Conservation (phyloP, 2,797 vertebrate genomes). For the Chromis chromis region DNA sequence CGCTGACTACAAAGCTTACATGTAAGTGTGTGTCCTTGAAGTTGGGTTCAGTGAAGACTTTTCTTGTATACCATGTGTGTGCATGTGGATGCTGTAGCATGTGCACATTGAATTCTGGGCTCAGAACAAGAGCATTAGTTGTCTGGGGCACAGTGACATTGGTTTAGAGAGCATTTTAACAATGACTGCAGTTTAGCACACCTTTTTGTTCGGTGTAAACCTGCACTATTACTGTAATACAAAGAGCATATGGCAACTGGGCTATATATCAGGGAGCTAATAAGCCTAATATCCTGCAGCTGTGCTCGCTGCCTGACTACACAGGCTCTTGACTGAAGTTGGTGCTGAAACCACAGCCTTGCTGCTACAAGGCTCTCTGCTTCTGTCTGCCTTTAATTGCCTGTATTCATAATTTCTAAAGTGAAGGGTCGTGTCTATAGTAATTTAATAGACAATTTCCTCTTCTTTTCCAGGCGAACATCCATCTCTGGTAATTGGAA, state of each 20-base stretch:
- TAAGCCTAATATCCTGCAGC: slow-evolving; percentile 8
- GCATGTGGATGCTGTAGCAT: too few relatives aligned
- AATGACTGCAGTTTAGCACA: not conserved
- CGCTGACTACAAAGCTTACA: slow-evolving; percentile 97
- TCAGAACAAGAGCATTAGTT: not conserved
- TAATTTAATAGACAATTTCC: slow-evolving; percentile 41
- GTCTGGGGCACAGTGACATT: not conserved
- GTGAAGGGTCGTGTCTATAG: slow-evolving; percentile 3
- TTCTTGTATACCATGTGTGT: not conserved
- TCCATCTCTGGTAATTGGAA: slow-evolving; percentile 99
- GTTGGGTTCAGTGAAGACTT: not conserved
- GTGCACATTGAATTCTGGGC: not conserved
- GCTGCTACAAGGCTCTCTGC: slow-evolving; percentile 8
- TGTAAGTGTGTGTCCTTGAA: slow-evolving; percentile 84
- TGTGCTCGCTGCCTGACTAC: slow-evolving; percentile 1
- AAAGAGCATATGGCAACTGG: not conserved
- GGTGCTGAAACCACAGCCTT: not conserved
- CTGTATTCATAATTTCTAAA: slow-evolving; percentile 17
- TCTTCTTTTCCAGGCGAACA: slow-evolving; percentile 89
- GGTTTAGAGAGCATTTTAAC: not conserved
- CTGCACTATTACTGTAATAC: not conserved
- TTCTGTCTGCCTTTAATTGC: slow-evolving; percentile 15
- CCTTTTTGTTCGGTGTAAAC: not conserved
- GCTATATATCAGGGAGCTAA: not conserved
- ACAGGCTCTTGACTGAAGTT: not conserved